Evolutionary conservation across 2,113 vertebrate species (phyloP).

Genomic region (Tetrao urogallus): DNA sequence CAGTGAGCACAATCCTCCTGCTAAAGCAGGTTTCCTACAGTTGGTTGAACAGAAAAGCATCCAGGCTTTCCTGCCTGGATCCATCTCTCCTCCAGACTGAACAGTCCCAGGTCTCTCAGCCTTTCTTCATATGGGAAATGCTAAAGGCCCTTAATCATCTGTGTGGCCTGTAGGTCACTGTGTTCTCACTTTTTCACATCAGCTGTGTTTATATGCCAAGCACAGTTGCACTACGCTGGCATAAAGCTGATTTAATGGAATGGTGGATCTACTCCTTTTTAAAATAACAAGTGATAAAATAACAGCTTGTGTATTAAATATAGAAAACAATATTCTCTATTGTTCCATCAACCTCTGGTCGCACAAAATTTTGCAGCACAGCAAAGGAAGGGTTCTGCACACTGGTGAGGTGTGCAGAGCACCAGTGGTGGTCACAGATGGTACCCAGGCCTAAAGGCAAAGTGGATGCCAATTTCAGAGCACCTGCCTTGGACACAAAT

Average conservation of each 20-base stretch:
- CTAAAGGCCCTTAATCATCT: no score
- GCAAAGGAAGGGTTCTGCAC: not conserved
- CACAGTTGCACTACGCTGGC: rapidly evolving
- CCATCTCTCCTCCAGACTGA: no score
- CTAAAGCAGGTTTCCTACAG: no score
- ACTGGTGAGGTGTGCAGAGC: not conserved
- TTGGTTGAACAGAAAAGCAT: no score
- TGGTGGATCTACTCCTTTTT: not conserved
- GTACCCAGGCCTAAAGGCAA: not conserved
- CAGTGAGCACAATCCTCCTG: no score
- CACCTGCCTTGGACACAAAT: not conserved
- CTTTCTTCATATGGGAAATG: no score
- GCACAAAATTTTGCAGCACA: not conserved
- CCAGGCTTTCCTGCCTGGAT: no score
- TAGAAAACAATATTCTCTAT: no score
- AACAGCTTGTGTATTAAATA: not conserved
- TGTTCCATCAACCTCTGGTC: not conserved
- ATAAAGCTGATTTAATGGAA: not conserved
- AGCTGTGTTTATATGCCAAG: rapidly evolving
- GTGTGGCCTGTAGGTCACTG: rapidly evolving
- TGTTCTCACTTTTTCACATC: rapidly evolving
- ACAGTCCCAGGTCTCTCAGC: no score
- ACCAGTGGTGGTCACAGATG: not conserved
- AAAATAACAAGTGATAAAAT: not conserved
- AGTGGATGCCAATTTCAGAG: not conserved